Evolutionary conservation across 2,888 invertebrate species (phyloP).

Genomic region (Nomada ferruginata): DNA sequence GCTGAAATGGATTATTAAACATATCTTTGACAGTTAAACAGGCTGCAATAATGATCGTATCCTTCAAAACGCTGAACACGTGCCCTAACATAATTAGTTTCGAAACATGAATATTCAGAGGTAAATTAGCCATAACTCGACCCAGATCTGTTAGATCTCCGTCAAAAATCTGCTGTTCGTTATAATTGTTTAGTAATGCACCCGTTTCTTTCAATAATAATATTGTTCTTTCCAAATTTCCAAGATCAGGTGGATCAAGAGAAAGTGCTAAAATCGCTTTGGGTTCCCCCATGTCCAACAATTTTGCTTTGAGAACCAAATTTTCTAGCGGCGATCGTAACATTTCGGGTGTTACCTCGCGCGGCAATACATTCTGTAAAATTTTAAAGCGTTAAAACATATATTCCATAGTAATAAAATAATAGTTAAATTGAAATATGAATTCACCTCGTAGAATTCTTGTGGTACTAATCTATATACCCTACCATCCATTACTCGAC

Average conservation of each 20-base stretch:
- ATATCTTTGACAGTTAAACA: slow-evolving; percentile 92
- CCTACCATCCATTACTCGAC: slow-evolving; percentile 93
- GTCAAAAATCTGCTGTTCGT: slow-evolving; percentile 86
- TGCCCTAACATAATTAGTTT: slow-evolving; percentile 95
- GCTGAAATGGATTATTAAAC: slow-evolving; percentile 90
- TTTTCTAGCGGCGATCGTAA: slow-evolving; percentile 92
- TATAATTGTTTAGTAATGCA: slow-evolving; percentile 88
- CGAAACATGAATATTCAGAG: slow-evolving; percentile 92
- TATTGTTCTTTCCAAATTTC: slow-evolving; percentile 92
- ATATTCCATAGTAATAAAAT: neutral
- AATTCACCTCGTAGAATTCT: slow-evolving; percentile 87
- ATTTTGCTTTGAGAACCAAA: slow-evolving; percentile 92
- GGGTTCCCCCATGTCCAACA: slow-evolving; percentile 92
- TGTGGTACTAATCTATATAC: slow-evolving; percentile 92
- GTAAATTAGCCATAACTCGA: slow-evolving; percentile 91
- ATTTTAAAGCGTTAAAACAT: slow-evolving; percentile 22
- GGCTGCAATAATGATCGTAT: slow-evolving; percentile 94
- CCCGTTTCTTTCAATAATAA: slow-evolving; percentile 95
- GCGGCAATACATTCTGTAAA: slow-evolving; percentile 79
- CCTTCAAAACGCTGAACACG: slow-evolving; percentile 93
- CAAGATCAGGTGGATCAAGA: slow-evolving; percentile 93
- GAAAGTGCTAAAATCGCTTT: slow-evolving; percentile 93
- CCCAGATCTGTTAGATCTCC: slow-evolving; percentile 96
- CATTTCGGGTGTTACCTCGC: slow-evolving; percentile 90
- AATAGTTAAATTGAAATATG: neutral